Base-by-base conservation (phyloP, 2,797 vertebrate genomes). In the Gymnoscopelus microlampas region DNA sequence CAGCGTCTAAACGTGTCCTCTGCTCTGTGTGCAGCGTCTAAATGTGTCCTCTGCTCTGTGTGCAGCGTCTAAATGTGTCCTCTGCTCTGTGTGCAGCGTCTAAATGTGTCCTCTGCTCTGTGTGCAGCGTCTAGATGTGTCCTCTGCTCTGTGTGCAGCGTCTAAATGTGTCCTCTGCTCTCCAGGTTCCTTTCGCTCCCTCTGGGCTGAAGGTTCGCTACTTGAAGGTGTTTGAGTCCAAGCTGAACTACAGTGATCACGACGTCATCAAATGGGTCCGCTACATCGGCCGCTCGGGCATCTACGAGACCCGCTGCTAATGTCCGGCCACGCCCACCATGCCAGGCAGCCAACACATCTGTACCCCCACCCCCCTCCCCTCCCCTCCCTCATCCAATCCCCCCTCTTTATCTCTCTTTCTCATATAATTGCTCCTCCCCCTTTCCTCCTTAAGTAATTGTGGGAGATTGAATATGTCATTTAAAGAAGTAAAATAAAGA, bases 231-330 rank as follows among this genome's bases (percentile, higher is more conserved):
- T 99, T 99, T 79, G 98, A 99, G 92, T 97, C 98, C 86, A 99
- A 99, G 93, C 95, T 99, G 93, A 99, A 99, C 94, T 99, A 99
- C 96, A 99, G 97, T 92, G 98, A 99, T 92, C 98, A 99, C 0
- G 98, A 99, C 19, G 98, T 99, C 88, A 98, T 99, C 86, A 99
- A 99, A 97, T 99, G 98, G 98, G 98, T 99, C 87, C 96, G 97
- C 74, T 99, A 99, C 93, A 99, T 99, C 3, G 98, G 98, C 84
- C 95, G 97, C 86, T 98, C 97, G 0, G 98, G 98, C 77, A 99
- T 99, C 93, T 99, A 99, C 15, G 98, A 99, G 92, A 99, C 98
- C 0, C 96, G 98, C 91, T 99, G 97, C 94, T 99, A 95, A 95
- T 90, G 70, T 73, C 70, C 26, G 53, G 67, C 74, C 14, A 60